phyloP scores from a whole-genome alignment of 2,797 vertebrate species.

The Acipenser ruthenus region DNA sequence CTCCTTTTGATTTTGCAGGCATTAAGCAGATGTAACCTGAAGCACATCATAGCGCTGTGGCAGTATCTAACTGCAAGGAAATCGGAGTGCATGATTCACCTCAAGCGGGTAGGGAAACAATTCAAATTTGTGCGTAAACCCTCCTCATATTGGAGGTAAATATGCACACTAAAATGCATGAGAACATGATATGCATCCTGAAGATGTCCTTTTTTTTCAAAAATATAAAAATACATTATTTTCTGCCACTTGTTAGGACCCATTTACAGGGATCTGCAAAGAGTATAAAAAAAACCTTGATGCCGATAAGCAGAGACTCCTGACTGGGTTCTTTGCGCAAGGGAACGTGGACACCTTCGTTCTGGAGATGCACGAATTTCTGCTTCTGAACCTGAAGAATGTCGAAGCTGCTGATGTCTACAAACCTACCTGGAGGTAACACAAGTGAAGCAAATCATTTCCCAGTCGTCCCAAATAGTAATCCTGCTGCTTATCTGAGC shows the following conservation, averaged over 20 bases:
- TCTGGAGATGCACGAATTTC: slow-evolving; percentile 85
- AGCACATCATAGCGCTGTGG: slow-evolving; percentile 78
- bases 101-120: slow-evolving; percentile 62
- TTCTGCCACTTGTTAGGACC: slow-evolving; percentile 59
- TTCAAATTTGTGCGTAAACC: background rate
- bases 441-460: too few species aligned
- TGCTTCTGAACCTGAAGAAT: slow-evolving; percentile 65
- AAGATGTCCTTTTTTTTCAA: too few species aligned
- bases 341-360: slow-evolving; percentile 67
- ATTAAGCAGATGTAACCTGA: slow-evolving; percentile 66
- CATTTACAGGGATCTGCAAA: slow-evolving; percentile 60
- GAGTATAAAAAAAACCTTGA: slow-evolving; percentile 62
- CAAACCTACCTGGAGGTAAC: slow-evolving; percentile 72
- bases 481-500: background rate
- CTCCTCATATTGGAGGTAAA: too few species aligned
- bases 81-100: slow-evolving; percentile 77
- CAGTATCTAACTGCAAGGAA: slow-evolving; percentile 78
- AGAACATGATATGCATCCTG: too few species aligned
- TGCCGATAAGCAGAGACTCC: slow-evolving; percentile 43
- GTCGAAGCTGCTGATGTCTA: slow-evolving; percentile 43
- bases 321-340: slow-evolving; percentile 67
- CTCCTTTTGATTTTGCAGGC: slow-evolving; percentile 50
- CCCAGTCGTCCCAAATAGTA: background rate
- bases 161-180: too few species aligned
- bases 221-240: too few species aligned